Evolutionary conservation across 2,797 vertebrate genomes (phyloP).

Genomic region (Amniataba percoides): DNA sequence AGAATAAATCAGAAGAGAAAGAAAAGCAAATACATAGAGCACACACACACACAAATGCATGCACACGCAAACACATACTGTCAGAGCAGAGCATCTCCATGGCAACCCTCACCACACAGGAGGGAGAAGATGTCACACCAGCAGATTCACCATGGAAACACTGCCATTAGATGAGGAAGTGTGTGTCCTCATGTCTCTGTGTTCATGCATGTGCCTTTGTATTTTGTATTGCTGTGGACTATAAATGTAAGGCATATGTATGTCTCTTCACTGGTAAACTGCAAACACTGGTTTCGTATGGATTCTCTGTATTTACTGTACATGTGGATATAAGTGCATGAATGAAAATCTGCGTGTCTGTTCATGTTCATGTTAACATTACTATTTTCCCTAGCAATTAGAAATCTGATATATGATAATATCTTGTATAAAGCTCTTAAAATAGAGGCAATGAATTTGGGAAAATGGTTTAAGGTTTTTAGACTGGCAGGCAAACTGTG

Average conservation of each 20-base stretch:
- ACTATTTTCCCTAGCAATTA: neutral
- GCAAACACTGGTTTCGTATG: neutral
- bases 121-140: constrained; percentile 80
- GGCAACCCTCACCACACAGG: constrained; percentile 80
- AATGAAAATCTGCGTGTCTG: constrained; percentile 13
- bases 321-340: neutral
- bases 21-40: constrained; percentile 51
- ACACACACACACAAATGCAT: constrained; percentile 30
- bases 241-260: constrained; percentile 17
- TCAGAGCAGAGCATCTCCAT: constrained; percentile 78
- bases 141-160: constrained; percentile 83
- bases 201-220: constrained; percentile 60
- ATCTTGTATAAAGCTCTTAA: neutral
- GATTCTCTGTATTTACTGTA: neutral
- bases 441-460: neutral
- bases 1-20: constrained; percentile 43
- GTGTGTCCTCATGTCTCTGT: constrained; percentile 61
- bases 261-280: neutral
- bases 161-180: constrained; percentile 79
- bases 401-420: neutral
- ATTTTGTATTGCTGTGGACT: constrained; percentile 42
- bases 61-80: constrained; percentile 69
- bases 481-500: neutral
- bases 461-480: neutral
- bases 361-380: neutral